Conservation (phyloP, 37 sponge, comb jelly and placozoan species). For the Halisarca cf. caerulea region DNA sequence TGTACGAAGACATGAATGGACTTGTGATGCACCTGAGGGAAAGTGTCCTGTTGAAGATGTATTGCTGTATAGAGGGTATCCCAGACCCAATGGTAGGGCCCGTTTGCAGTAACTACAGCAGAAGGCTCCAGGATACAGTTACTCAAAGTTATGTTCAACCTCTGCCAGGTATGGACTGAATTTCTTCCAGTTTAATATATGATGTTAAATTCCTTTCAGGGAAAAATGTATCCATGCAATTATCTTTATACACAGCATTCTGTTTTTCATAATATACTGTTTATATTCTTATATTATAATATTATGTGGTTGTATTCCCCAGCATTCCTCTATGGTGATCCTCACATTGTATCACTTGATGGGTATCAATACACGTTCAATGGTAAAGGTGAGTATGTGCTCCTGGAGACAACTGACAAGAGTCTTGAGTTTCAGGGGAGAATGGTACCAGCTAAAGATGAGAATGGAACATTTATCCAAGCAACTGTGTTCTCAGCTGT, state of each 20-base stretch:
- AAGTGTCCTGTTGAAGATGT: slow-evolving; percentile 11
- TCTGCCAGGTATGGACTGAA: slow-evolving; percentile 28
- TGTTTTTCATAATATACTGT: not conserved
- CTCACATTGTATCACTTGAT: slow-evolving; percentile 72
- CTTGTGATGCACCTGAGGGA: slow-evolving; percentile 16
- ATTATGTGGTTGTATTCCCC: too few relatives aligned
- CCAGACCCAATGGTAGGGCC: not conserved
- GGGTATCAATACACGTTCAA: slow-evolving; percentile 66
- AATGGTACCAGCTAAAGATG: slow-evolving; percentile 37
- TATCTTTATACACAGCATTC: too few relatives aligned
- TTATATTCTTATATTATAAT: not conserved
- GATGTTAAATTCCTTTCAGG: too few relatives aligned
- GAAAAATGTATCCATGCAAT: too few relatives aligned
- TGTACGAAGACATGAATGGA: not conserved
- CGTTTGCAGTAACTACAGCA: slow-evolving; percentile 15
- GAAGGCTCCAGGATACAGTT: not conserved
- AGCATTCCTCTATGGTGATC: slow-evolving; percentile 72
- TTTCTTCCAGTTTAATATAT: too few relatives aligned
- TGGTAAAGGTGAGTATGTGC: slow-evolving; percentile 68
- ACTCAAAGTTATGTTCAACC: not conserved
- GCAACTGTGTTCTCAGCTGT: slow-evolving; percentile 72
- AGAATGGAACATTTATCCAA: slow-evolving; percentile 3
- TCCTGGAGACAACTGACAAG: slow-evolving; percentile 49
- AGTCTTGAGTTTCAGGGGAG: slow-evolving; percentile 64
- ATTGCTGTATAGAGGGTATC: slow-evolving; percentile 20